Percentiles rank a stretch among this genome's conserved stretches.
Evolutionary conservation across 2,888 invertebrate genomes (phyloP).

Genomic region (Melieria picta): DNA sequence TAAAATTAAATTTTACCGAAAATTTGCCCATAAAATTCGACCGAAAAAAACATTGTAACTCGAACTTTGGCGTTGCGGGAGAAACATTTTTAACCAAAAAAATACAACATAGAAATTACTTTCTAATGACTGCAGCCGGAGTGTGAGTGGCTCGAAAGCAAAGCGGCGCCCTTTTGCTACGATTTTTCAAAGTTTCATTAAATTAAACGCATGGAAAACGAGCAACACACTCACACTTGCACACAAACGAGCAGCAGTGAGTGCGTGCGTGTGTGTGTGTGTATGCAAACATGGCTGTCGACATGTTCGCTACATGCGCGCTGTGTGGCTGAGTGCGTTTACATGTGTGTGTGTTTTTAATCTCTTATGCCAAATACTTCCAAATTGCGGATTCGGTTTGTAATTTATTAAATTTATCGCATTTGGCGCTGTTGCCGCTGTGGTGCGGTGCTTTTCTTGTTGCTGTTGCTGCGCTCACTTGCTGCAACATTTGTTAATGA

Average conservation of each 20-base stretch:
- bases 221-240: background rate
- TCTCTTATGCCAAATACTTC: background rate
- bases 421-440: background rate
- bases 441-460: background rate
- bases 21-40: conserved; percentile 17
- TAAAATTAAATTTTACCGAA: conserved; percentile 32
- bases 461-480: conserved; percentile 8
- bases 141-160: background rate
- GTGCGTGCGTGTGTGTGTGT: background rate
- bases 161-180: too few relatives aligned
- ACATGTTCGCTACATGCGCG: too few relatives aligned
- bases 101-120: too few relatives aligned
- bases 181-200: background rate
- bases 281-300: background rate
- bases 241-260: conserved; percentile 20
- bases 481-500: conserved; percentile 29
- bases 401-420: conserved; percentile 10
- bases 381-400: conserved; percentile 10
- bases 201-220: conserved; percentile 1
- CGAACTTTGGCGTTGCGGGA: too few relatives aligned
- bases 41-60: conserved; percentile 16
- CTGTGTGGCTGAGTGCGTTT: background rate
- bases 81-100: too few relatives aligned
- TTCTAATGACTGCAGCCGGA: background rate
- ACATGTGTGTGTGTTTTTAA: conserved; percentile 1